phyloP scores from a whole-genome alignment of 2,888 invertebrate genomes.

The Nineta flava region DNA sequence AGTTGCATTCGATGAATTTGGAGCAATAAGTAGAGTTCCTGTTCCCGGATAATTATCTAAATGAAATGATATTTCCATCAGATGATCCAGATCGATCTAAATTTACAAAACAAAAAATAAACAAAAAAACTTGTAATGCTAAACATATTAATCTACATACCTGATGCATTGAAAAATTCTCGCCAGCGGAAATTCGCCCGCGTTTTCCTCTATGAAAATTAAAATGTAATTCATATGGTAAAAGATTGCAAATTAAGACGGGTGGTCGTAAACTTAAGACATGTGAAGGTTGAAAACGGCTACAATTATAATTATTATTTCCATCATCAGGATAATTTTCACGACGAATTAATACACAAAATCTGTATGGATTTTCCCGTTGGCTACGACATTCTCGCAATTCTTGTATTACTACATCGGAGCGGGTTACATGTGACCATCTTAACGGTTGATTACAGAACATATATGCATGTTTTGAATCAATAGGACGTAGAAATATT shows the following conservation, averaged over 20 bases:
- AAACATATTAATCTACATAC: slow-evolving; percentile 19
- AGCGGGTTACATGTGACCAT: slow-evolving; percentile 41
- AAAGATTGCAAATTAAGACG: slow-evolving; percentile 68
- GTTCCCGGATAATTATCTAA: slow-evolving; percentile 72
- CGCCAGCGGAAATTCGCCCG: slow-evolving; percentile 5
- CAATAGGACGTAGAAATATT: slow-evolving; percentile 58
- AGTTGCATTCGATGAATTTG: slow-evolving; percentile 19
- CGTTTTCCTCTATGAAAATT: slow-evolving; percentile 18
- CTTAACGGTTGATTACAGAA: slow-evolving; percentile 40
- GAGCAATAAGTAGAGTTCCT: slow-evolving; percentile 20
- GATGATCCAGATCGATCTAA: slow-evolving; percentile 55
- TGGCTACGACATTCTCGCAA: slow-evolving; percentile 29
- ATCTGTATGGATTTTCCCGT: slow-evolving; percentile 37
- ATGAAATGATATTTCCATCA: slow-evolving; percentile 56
- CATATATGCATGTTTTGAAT: slow-evolving; percentile 30
- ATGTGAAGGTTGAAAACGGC: slow-evolving; percentile 61
- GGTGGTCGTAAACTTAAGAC: slow-evolving; percentile 73
- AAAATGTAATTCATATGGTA: slow-evolving; percentile 67
- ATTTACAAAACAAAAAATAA: slow-evolving; percentile 6
- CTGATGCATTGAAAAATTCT: slow-evolving; percentile 2
- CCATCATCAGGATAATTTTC: slow-evolving; percentile 64
- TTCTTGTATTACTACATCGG: slow-evolving; percentile 25
- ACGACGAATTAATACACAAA: slow-evolving; percentile 63
- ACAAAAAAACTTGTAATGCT: not conserved
- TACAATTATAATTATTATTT: slow-evolving; percentile 23